A percentile compares a stretch with the other conserved stretches of the same genome.
These are phyloP conservation scores for Frieseomelitta varia DNA, from an alignment of 1,140 invertebrate species.

Conservation along the genomic window DNA sequence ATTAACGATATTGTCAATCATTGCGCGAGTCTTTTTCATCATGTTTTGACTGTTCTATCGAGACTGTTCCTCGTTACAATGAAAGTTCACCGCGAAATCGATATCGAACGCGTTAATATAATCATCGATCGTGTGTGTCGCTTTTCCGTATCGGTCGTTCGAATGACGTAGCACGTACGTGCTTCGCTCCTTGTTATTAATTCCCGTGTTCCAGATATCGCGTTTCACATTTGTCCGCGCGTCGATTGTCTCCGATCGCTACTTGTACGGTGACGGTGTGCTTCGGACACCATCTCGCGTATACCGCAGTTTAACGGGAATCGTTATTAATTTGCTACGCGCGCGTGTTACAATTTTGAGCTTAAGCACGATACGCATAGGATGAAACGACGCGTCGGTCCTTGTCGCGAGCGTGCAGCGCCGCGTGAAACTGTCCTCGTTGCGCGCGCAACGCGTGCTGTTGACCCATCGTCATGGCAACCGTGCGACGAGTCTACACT, in stretches of 20 bases:
- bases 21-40: too few species aligned
- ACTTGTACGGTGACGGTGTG: not conserved
- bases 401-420: not conserved
- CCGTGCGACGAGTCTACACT: conserved; percentile 62
- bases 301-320: conserved; percentile 26
- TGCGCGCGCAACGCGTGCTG: conserved; percentile 61
- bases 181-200: not conserved
- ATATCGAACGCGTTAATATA: not conserved
- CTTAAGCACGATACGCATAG: not conserved
- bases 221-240: not conserved
- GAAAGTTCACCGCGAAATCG: not conserved
- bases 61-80: too few species aligned
- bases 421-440: conserved; percentile 42
- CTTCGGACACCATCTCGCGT: conserved; percentile 11
- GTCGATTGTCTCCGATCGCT: not conserved
- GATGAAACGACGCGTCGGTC: not conserved
- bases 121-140: not conserved
- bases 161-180: not conserved
- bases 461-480: conserved; percentile 67
- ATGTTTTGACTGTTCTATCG: too few species aligned
- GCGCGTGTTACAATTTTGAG: conserved; percentile 29
- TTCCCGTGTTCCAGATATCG: not conserved
- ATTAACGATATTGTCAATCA: too few species aligned
- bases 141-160: not conserved
- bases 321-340: conserved; percentile 42